Conservation (phyloP, 1,140 invertebrate genomes). For the Drosophila hydei region DNA sequence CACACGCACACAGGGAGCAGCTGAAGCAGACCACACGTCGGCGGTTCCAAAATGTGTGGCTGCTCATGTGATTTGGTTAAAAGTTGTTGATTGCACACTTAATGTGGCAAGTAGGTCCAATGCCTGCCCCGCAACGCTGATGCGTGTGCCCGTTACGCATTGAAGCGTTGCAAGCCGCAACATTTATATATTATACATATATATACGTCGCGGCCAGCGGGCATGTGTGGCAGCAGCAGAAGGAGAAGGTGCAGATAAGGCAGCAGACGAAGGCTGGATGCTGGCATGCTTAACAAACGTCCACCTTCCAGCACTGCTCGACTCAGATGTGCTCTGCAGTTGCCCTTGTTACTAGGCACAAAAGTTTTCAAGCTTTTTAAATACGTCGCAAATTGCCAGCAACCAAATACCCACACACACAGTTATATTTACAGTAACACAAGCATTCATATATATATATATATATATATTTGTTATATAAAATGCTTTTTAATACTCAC, state of each 20-base stretch:
- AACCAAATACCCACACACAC: neutral
- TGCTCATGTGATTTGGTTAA: slow-evolving; percentile 47
- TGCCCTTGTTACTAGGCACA: slow-evolving; percentile 14
- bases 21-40: slow-evolving; percentile 3
- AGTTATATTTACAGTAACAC: neutral
- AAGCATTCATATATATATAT: slow-evolving; percentile 1
- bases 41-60: slow-evolving; percentile 11
- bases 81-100: slow-evolving; percentile 50
- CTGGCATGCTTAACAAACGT: neutral
- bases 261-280: neutral
- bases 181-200: neutral
- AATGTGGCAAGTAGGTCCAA: slow-evolving; percentile 28
- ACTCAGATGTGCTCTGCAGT: slow-evolving; percentile 2
- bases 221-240: slow-evolving; percentile 5
- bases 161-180: slow-evolving; percentile 35
- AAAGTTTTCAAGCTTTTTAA: slow-evolving; percentile 16
- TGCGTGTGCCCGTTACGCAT: slow-evolving; percentile 24
- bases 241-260: neutral
- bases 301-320: neutral
- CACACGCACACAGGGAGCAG: neutral
- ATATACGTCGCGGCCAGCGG: slow-evolving; percentile 4
- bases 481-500: slow-evolving; percentile 85
- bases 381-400: slow-evolving; percentile 4
- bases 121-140: too few species aligned
- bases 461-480: too few species aligned